Conservation (phyloP, 1,140 invertebrate genomes). For the Branchinecta lynchi region DNA sequence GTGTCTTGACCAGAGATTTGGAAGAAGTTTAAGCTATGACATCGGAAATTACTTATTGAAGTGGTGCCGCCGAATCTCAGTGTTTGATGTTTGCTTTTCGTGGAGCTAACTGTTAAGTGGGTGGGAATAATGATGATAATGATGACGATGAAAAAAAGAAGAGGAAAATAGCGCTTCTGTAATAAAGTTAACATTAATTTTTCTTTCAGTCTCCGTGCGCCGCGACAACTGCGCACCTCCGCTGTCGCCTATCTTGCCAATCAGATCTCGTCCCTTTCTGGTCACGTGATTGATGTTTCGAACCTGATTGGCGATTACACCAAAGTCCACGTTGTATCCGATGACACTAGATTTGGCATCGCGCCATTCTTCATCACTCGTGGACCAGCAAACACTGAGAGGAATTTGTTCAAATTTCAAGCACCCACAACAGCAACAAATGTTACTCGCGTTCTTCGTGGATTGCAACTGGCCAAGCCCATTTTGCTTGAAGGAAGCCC, state of each 20-base stretch:
- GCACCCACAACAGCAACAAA: conserved; percentile 72
- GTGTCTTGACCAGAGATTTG: no score
- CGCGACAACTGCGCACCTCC: neutral
- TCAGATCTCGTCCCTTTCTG: conserved; percentile 15
- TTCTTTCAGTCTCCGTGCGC: conserved; percentile 1
- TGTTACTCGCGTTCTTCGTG: conserved; percentile 64
- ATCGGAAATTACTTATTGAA: no score
- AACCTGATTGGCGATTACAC: neutral
- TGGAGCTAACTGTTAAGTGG: no score
- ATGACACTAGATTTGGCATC: conserved; percentile 30
- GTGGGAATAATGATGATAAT: no score
- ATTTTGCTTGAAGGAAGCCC: conserved; percentile 93
- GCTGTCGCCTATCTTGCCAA: conserved; percentile 18
- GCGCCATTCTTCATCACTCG: conserved; percentile 32
- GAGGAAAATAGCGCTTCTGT: no score
- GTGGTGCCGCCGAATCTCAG: no score
- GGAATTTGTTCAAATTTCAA: conserved; percentile 46
- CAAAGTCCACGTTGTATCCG: conserved; percentile 9
- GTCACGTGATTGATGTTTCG: neutral
- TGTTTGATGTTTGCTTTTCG: no score
- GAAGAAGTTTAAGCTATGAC: no score
- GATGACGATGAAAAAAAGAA: no score
- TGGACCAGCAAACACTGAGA: conserved; percentile 23
- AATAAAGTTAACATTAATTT: no score
- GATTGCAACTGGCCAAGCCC: conserved; percentile 74